These are phyloP conservation scores for Eupsilia transversa DNA, from an alignment of 2,888 invertebrate genomes.

Conservation along the genomic window DNA sequence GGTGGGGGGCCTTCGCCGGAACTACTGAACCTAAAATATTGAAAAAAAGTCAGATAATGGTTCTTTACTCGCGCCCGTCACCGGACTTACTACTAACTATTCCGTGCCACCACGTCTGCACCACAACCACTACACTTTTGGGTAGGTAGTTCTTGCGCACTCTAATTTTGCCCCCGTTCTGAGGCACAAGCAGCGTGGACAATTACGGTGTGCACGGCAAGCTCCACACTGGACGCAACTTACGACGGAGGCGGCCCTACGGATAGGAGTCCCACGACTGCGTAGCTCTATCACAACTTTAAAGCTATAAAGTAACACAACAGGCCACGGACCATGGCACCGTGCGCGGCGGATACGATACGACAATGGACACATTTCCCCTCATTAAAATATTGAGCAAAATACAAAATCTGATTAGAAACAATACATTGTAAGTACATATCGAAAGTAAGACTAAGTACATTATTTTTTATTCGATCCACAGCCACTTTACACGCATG, in stretches of 20 bases:
- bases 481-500: constrained; percentile 52
- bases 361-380: not conserved
- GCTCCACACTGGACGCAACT: not conserved
- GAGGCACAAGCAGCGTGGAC: not conserved
- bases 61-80: no score
- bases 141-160: not conserved
- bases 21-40: no score
- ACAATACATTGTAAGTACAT: constrained; percentile 34
- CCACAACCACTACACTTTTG: not conserved
- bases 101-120: not conserved
- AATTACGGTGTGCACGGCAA: not conserved
- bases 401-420: constrained; percentile 8
- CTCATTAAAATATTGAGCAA: constrained; percentile 36
- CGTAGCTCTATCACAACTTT: not conserved
- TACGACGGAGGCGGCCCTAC: not conserved
- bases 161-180: not conserved
- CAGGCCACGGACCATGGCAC: not conserved
- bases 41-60: no score
- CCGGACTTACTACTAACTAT: not conserved
- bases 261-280: not conserved
- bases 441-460: constrained; percentile 31
- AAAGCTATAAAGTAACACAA: not conserved
- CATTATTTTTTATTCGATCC: constrained; percentile 41
- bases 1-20: no score
- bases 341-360: not conserved